A percentile compares a stretch with the other conserved stretches of the same genome.
phyloP scores from a whole-genome alignment of 1,140 invertebrate species.

The Drosophila prosaltans region DNA sequence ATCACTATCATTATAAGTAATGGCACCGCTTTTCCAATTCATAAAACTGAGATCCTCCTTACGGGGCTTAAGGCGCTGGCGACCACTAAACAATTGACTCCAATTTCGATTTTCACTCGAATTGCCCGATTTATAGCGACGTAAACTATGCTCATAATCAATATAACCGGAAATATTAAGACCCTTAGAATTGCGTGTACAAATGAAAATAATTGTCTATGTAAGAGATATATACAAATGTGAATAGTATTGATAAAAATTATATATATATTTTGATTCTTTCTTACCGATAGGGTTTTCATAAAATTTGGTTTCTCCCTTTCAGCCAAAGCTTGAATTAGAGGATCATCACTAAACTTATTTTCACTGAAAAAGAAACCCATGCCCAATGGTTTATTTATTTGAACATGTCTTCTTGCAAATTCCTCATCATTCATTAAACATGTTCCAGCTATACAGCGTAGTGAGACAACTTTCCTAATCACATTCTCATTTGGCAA shows the following conservation, averaged over 20 bases:
- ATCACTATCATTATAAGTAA: conserved; percentile 31
- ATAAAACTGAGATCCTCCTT: conserved; percentile 35
- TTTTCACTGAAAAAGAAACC: conserved; percentile 1
- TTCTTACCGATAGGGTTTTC: conserved; percentile 31
- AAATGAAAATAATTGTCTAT: conserved; percentile 40
- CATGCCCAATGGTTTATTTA: background rate
- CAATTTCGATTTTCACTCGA: conserved; percentile 1
- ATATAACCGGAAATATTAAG: conserved; percentile 38
- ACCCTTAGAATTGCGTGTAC: conserved; percentile 29
- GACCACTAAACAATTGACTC: conserved; percentile 17
- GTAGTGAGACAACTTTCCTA: background rate
- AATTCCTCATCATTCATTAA: conserved; percentile 24
- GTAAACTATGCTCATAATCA: conserved; percentile 36
- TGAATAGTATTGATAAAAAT: no score
- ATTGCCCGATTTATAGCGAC: conserved; percentile 1
- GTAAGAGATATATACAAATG: no score
- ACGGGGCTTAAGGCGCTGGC: conserved; percentile 20
- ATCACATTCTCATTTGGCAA: background rate
- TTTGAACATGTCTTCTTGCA: background rate
- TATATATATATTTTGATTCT: no score
- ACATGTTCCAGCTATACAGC: background rate
- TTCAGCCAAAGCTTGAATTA: conserved; percentile 12
- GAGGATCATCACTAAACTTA: conserved; percentile 4
- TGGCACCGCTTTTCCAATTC: conserved; percentile 21
- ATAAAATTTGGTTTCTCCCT: conserved; percentile 11